Base-by-base conservation (phyloP, 1,140 invertebrate species). In the Theocolax elegans region DNA sequence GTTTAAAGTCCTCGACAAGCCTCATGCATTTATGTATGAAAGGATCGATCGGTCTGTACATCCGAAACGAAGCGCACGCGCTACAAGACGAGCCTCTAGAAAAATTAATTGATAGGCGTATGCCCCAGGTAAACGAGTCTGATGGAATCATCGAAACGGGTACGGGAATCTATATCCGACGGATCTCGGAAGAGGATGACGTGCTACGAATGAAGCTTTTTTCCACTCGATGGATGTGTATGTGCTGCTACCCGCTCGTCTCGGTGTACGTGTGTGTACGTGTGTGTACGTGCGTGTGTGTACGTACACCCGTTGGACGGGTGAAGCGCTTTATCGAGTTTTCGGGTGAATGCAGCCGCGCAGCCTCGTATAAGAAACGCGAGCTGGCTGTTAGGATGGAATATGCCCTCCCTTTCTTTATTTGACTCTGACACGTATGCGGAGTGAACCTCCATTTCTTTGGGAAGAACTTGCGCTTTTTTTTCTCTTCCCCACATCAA, bases 201-300 rank as follows among this genome's bases (percentile, higher is more conserved):
- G 72, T 72, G 70, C 70, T 67, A 64, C 73, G 76, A 73, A 72
- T 72, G 44, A 74, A 74, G 71, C 72, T 76, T 67, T 73, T 54
- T 51, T 35, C 31, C 31, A 25, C 48, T n/a, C 21, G 46, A 64
- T 64, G 46, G 13, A 40, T 49, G 0, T 35, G 29, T 2, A 27
- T 12, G 7, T 6, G 17, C 29, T 6, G 17, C 7, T 19, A 40
- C 54, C 17, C 13, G 12, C 35, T 27, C 56, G n/a, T n/a, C n/a
- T n/a, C n/a, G n/a, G n/a, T n/a, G n/a, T n/a, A n/a, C n/a, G n/a
- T n/a, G n/a, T n/a, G n/a, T n/a, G n/a, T n/a, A n/a, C n/a, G n/a
- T n/a, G n/a, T n/a, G n/a, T n/a, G n/a, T n/a, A n/a, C n/a, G n/a
- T n/a, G n/a, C n/a, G n/a, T n/a, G n/a, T n/a, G n/a, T n/a, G n/a